Conservation (phyloP, 2,113 vertebrate species). For the Rhinolophus ferrumequinum region DNA sequence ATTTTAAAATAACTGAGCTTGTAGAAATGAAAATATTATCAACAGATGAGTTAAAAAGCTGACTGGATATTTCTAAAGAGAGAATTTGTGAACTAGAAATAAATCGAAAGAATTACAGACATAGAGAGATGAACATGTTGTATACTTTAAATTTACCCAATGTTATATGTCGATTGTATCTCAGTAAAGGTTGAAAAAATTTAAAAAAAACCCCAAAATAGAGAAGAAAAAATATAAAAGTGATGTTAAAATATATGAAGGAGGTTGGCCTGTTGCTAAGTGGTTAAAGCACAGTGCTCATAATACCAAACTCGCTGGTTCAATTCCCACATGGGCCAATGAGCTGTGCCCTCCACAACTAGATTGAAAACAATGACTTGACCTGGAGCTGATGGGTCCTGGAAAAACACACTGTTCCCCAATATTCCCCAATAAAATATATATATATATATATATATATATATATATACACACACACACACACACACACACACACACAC, state of each 20-base stretch:
- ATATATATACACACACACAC: no score
- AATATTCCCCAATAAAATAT: no score
- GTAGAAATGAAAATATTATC: background rate
- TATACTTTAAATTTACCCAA: background rate
- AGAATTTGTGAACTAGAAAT: background rate
- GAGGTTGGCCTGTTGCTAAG: no score
- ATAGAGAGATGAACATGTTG: background rate
- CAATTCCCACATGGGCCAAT: no score
- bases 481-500: no score
- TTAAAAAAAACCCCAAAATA: background rate
- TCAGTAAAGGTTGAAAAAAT: background rate
- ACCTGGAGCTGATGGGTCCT: no score
- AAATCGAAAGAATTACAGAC: background rate
- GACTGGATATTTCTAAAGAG: background rate
- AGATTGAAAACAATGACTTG: no score
- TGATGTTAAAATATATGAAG: background rate
- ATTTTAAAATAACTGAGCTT: background rate
- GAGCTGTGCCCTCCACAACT: no score
- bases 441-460: background rate
- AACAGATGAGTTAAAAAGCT: background rate
- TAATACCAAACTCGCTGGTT: no score
- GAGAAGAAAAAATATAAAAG: background rate
- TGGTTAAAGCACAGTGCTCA: no score
- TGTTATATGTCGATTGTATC: background rate
- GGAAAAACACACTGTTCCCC: no score